phyloP scores from a whole-genome alignment of 1,140 invertebrate genomes.

The Idris sp. region DNA sequence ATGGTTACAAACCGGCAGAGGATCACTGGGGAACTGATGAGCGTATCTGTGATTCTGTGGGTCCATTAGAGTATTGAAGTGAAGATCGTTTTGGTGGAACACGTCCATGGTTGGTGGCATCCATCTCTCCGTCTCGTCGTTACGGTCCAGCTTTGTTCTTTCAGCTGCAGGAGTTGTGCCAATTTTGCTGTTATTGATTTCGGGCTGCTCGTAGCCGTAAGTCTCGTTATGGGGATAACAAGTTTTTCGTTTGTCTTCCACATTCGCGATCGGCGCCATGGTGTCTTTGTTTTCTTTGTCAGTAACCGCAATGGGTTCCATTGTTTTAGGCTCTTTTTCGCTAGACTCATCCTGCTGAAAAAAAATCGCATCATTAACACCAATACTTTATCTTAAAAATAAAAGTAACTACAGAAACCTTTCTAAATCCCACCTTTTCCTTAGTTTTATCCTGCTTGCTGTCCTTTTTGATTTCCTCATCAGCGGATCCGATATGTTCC shows the following conservation, averaged over 20 bases:
- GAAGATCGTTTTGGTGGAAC: constrained; percentile 73
- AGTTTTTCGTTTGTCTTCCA: constrained; percentile 71
- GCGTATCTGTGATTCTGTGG: constrained; percentile 74
- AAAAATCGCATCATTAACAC: not conserved
- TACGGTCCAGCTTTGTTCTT: constrained; percentile 77
- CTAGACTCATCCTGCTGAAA: constrained; percentile 25
- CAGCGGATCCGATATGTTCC: constrained; percentile 63
- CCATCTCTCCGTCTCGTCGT: constrained; percentile 82
- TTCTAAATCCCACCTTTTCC: constrained; percentile 41
- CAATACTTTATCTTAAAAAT: too few species aligned
- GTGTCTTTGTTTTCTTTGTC: constrained; percentile 39
- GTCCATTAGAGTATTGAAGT: constrained; percentile 74
- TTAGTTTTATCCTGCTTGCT: constrained; percentile 37
- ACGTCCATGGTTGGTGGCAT: constrained; percentile 81
- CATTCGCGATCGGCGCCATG: constrained; percentile 41
- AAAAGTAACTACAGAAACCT: too few species aligned
- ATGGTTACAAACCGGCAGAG: constrained; percentile 49
- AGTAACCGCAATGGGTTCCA: constrained; percentile 28
- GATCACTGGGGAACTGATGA: constrained; percentile 72
- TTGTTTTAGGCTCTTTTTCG: constrained; percentile 44
- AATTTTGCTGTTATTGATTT: constrained; percentile 69
- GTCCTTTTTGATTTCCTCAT: constrained; percentile 62
- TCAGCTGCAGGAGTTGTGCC: constrained; percentile 64
- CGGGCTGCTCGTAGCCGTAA: constrained; percentile 68
- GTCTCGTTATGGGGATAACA: constrained; percentile 68